phyloP scores from a whole-genome alignment of 1,140 invertebrate genomes.

The Temnothorax longispinosus region DNA sequence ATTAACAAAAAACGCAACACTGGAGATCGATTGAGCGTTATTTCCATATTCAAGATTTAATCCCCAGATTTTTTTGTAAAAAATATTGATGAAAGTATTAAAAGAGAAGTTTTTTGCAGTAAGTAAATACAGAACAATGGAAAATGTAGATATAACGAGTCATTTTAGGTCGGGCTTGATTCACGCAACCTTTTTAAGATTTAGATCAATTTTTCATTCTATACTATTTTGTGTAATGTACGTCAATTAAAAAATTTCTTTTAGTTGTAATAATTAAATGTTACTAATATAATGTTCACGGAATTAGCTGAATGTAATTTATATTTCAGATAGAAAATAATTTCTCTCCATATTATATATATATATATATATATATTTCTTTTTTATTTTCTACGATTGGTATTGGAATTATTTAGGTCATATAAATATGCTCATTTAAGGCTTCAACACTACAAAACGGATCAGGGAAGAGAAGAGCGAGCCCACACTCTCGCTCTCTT shows the following conservation, averaged over 20 bases:
- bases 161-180: background rate
- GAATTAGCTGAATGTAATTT: background rate
- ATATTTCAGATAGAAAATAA: background rate
- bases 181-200: background rate
- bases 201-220: background rate
- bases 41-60: background rate
- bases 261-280: background rate
- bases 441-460: background rate
- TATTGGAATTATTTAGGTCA: background rate
- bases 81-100: background rate
- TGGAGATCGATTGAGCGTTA: background rate
- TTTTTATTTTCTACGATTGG: background rate
- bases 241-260: background rate
- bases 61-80: background rate
- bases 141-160: background rate
- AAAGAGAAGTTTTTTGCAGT: background rate
- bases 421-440: background rate
- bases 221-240: background rate
- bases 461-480: conserved; percentile 2
- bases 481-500: conserved; percentile 30
- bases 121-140: background rate
- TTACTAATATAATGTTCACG: too few relatives aligned
- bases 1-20: background rate
- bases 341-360: background rate
- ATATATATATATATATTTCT: background rate